Base-by-base conservation (phyloP, 1,140 invertebrate genomes). In the Batillaria attramentaria region DNA sequence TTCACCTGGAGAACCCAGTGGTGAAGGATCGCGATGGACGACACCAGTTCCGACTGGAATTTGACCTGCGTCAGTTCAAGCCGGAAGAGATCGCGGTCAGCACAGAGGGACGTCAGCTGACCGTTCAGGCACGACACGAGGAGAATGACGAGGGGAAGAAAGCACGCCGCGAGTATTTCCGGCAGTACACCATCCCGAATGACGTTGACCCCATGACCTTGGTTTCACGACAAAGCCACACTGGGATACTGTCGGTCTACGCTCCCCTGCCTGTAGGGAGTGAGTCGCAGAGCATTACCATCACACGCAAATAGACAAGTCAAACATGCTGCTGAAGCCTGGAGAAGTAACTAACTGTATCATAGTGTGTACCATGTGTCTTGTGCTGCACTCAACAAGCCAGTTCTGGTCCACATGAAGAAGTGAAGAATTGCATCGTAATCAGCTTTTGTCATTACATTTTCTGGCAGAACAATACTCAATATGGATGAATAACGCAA, bases 21-120 rank as follows among this genome's bases (percentile, higher is more conserved):
- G 70, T 81, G 6, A 76, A 83, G 5, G 85, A 85, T 43, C 33
- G 42, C 31, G 82, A 85, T 66, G 87, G 87, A n/a, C 68, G 70
- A 8, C 78, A 81, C 50, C 86, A 85, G 77, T 88, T 89, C 75
- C 81, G 85, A 42, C 77, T 89, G 28, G 70, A 94, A 65, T 91
- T 97, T 60, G 96, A 98, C 87, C 94, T 96, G 0, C 93, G 96
- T 83, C 95, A 97, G 86, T 96, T 96, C 90, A 91, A 94, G 20
- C 95, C 95, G 0, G 95, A 96, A 77, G 95, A 97, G 91, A 95
- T 98, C 54, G 94, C 94, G n/a, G 96, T 98, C 0, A 97, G 96
- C 90, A 95, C 95, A 0, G 92, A 94, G n/a, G 95, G 95, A 85
- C 95, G 95, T 87, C 93, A 91, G 75, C 93, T 97, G 24, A 91